Percentiles rank a stretch among this genome's conserved stretches.
These are phyloP conservation scores for Coilia nasus DNA, from an alignment of 2,797 vertebrate genomes.

Conservation along the genomic window DNA sequence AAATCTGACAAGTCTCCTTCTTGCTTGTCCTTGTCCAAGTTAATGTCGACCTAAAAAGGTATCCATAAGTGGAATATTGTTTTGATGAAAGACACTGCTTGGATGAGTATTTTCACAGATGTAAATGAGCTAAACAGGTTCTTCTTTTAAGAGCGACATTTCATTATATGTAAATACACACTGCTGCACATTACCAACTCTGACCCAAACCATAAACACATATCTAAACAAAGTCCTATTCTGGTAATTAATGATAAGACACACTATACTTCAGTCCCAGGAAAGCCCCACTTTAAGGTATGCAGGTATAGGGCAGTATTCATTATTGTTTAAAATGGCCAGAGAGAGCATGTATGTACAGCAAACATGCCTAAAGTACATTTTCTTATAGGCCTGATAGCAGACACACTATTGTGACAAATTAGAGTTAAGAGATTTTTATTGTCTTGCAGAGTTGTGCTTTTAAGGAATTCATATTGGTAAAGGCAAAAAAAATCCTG, in stretches of 20 bases:
- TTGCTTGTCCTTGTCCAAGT: constrained; percentile 73
- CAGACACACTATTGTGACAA: too few relatives aligned
- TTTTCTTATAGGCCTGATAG: too few relatives aligned
- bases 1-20: constrained; percentile 88
- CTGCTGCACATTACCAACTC: background rate
- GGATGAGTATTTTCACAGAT: background rate
- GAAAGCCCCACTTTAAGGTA: too few relatives aligned
- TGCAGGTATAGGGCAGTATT: too few relatives aligned
- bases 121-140: background rate
- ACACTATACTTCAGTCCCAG: background rate
- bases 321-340: background rate
- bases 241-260: background rate
- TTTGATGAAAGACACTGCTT: too few relatives aligned
- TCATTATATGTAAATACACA: background rate
- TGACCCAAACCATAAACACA: background rate
- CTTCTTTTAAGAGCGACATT: background rate
- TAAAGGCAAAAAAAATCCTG: background rate
- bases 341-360: background rate
- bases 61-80: background rate
- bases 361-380: background rate
- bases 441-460: background rate
- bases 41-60: constrained; percentile 84
- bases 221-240: background rate
- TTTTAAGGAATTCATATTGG: background rate
- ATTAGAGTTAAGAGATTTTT: too few relatives aligned